These are phyloP conservation scores for Eilema depressum DNA, from an alignment of 2,888 invertebrate genomes.

Conservation along the genomic window DNA sequence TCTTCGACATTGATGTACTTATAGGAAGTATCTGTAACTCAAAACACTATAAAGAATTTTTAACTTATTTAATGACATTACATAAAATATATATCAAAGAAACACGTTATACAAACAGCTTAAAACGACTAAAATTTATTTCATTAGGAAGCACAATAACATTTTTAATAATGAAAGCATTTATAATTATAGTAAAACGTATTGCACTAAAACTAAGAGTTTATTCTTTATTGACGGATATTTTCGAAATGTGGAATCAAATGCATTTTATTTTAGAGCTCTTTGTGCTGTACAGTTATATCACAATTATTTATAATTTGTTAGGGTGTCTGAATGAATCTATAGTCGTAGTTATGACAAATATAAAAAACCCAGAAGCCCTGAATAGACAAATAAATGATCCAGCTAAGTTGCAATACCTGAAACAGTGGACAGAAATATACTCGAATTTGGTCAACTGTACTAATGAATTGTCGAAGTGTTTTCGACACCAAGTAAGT, in stretches of 20 bases:
- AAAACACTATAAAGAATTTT: background rate
- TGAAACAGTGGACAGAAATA: constrained; percentile 4
- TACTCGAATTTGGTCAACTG: constrained; percentile 24
- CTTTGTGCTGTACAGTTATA: background rate
- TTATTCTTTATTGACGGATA: background rate
- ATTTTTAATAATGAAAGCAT: background rate
- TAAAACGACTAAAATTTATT: background rate
- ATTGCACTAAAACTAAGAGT: background rate
- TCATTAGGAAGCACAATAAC: too few relatives aligned
- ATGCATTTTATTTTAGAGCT: constrained; percentile 17
- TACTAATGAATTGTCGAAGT: constrained; percentile 16
- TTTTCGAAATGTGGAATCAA: constrained; percentile 10
- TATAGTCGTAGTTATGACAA: background rate
- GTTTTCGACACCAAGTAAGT: constrained; percentile 13
- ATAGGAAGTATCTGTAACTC: background rate
- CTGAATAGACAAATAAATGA: background rate
- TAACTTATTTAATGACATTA: background rate
- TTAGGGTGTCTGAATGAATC: constrained; percentile 14
- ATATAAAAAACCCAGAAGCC: background rate
- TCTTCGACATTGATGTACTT: background rate
- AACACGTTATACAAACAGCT: background rate
- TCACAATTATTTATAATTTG: constrained; percentile 7
- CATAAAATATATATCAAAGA: background rate
- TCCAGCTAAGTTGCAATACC: background rate
- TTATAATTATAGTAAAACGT: background rate